Evolutionary conservation across 2,113 vertebrate genomes (phyloP), one percentile per base, ranked within the genome.

Genomic region (Mesocricetus auratus): DNA sequence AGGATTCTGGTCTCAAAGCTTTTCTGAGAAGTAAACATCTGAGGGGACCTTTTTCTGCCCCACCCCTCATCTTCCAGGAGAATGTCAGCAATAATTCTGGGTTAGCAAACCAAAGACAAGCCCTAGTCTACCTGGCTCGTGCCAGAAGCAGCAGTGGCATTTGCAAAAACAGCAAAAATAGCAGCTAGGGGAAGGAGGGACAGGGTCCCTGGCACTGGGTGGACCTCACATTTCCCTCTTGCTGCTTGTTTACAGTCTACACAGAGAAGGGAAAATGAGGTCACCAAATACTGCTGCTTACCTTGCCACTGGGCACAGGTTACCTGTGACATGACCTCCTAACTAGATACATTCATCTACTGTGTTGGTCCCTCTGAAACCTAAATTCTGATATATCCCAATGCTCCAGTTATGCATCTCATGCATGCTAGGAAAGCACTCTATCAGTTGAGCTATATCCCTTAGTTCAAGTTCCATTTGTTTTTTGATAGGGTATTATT

Each of bases 111-210:
- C 94, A 91, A 83, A 92, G 82, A 42, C 77, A 86, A 86, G 33
- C 87, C 73, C 42, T 92, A 77, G 86, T 94, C 85, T 93, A 93
- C 95, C 93, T 68, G 62, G 74, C 42, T 77, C 47, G 85, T 94
- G 74, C 92, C 97, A 95, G 69, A 62, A 62, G 79, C 95, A 92
- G 56, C 93, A 29, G 47, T 42, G 24, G 58, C 12, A 74, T 96
- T 98, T 97, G 93, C 47, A 88, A 96, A 93, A 60, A 53, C 45
- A 94, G 97, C 39, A 87, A 93, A 94, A 98, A 66, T 60, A 90
- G 66, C 66, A 85, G 74, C 71, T 36, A n/a, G 90, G 15, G 33
- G 62, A 97, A 42, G 86, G 94, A 96, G 96, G 91, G 88, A 15
- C 77, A 74, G 74, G 31, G 69, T n/a, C 68, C 29, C 29, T 89